Percentiles rank a stretch among this genome's conserved stretches.
Conservation (phyloP, 2,888 invertebrate species). For the Parnassius smintheus region DNA sequence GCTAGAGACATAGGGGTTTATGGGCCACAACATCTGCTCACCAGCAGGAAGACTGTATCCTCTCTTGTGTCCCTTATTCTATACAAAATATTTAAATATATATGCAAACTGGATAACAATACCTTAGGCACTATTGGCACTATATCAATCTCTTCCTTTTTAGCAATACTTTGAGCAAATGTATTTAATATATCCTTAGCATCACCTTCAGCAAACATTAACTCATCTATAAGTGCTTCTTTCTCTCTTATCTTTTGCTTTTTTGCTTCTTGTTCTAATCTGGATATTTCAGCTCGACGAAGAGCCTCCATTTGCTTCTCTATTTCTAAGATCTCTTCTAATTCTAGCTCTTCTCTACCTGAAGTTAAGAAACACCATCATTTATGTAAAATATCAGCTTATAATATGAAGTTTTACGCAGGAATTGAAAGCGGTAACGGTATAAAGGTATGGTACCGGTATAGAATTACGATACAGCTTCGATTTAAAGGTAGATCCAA, state of each 20-base stretch:
- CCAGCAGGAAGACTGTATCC: too few relatives aligned
- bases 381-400: not conserved
- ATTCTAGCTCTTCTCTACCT: slow-evolving; percentile 90
- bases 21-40: too few relatives aligned
- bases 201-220: slow-evolving; percentile 95
- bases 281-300: slow-evolving; percentile 85
- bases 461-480: too few relatives aligned
- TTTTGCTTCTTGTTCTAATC: slow-evolving; percentile 86
- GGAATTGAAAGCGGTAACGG: too few relatives aligned
- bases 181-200: slow-evolving; percentile 93
- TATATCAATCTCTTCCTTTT: slow-evolving; percentile 82
- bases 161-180: slow-evolving; percentile 87
- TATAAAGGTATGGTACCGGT: too few relatives aligned
- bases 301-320: slow-evolving; percentile 90
- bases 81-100: slow-evolving; percentile 1
- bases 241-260: slow-evolving; percentile 92
- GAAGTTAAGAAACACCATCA: slow-evolving; percentile 28
- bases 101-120: slow-evolving; percentile 7
- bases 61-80: not conserved
- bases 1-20: too few relatives aligned
- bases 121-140: slow-evolving; percentile 72
- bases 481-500: too few relatives aligned
- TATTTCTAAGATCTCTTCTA: slow-evolving; percentile 91
- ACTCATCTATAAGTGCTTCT: slow-evolving; percentile 95
- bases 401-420: not conserved